Percentiles rank a stretch among this genome's conserved stretches.
Conservation (phyloP, 2,888 invertebrate species). For the Patella caerulea region DNA sequence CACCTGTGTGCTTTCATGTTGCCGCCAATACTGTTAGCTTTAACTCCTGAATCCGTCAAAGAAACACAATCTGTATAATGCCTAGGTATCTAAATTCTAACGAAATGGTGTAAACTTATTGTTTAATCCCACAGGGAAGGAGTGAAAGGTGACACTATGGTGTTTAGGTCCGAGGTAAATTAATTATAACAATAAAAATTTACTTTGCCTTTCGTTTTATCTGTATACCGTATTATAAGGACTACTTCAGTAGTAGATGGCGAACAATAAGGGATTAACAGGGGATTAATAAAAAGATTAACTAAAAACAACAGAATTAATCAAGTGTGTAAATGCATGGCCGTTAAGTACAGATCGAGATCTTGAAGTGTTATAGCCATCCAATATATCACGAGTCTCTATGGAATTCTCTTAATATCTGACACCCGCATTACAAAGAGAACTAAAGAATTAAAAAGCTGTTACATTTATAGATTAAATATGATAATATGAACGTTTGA, state of each 20-base stretch:
- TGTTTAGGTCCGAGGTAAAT: not conserved
- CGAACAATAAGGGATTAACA: too few species aligned
- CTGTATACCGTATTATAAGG: not conserved
- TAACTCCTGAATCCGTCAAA: not conserved
- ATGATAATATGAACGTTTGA: not conserved
- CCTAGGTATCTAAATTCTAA: not conserved
- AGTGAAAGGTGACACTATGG: not conserved
- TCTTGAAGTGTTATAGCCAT: too few species aligned
- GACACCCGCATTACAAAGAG: not conserved
- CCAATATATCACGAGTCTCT: not conserved
- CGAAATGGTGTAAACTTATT: not conserved
- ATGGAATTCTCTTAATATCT: not conserved
- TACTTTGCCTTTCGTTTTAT: not conserved
- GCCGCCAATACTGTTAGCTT: not conserved
- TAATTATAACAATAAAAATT: not conserved
- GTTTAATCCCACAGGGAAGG: not conserved
- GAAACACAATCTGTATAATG: not conserved
- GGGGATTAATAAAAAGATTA: not conserved
- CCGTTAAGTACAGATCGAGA: too few species aligned
- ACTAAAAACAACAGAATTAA: constrained; percentile 2
- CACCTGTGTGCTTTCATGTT: not conserved
- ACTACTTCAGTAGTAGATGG: not conserved
- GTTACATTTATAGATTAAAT: too few species aligned
- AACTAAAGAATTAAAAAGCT: too few species aligned
- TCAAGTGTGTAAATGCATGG: not conserved